Conservation (phyloP, 2,888 invertebrate species). For the Ennomos erosarius region DNA sequence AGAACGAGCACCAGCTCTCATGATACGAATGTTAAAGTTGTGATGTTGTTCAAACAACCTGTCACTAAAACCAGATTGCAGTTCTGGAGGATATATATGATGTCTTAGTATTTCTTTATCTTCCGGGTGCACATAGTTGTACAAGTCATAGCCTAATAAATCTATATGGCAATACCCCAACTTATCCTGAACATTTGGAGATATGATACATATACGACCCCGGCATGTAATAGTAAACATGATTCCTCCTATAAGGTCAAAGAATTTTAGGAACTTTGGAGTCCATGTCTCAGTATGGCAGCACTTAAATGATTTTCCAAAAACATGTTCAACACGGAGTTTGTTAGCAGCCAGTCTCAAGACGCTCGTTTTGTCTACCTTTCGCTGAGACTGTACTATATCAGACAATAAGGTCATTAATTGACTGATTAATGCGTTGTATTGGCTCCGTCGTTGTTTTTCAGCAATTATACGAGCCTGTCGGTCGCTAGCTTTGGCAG, state of each 20-base stretch:
- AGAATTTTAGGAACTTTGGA: constrained; percentile 85
- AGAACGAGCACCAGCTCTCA: constrained; percentile 89
- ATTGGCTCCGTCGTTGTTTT: constrained; percentile 95
- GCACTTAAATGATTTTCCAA: constrained; percentile 83
- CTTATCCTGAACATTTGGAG: constrained; percentile 92
- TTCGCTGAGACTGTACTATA: constrained; percentile 91
- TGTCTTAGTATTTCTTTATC: constrained; percentile 91
- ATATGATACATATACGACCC: constrained; percentile 94
- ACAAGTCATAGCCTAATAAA: constrained; percentile 94
- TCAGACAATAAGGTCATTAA: constrained; percentile 93
- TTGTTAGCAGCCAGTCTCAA: constrained; percentile 94
- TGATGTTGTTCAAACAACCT: constrained; percentile 77
- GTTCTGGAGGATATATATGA: constrained; percentile 86
- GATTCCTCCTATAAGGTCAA: constrained; percentile 91
- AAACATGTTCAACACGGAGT: constrained; percentile 91
- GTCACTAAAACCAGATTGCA: constrained; percentile 67
- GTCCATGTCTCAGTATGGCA: constrained; percentile 80
- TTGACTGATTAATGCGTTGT: constrained; percentile 93
- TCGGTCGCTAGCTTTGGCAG: constrained; percentile 88
- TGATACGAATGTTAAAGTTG: constrained; percentile 85
- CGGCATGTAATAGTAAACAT: constrained; percentile 91
- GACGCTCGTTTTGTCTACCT: constrained; percentile 96
- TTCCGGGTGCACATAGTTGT: constrained; percentile 92
- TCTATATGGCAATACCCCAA: constrained; percentile 95
- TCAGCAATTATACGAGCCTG: constrained; percentile 95